phyloP scores from a whole-genome alignment of 2,888 invertebrate genomes.

The Pemphredon lugubris region DNA sequence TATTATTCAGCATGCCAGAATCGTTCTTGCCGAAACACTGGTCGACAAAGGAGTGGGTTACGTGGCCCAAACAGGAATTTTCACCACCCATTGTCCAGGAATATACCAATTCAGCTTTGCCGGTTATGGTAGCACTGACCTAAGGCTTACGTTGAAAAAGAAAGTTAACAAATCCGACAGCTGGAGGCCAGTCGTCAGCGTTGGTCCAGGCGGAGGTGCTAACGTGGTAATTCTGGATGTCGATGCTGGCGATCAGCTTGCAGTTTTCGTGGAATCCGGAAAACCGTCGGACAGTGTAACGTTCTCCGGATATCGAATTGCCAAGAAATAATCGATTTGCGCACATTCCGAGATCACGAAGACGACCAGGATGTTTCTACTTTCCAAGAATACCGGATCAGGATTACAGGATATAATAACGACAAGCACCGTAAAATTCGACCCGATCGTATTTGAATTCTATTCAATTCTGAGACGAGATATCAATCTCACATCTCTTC shows the following conservation, averaged over 20 bases:
- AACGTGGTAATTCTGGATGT: conserved; percentile 77
- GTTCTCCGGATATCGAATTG: conserved; percentile 79
- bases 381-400: neutral
- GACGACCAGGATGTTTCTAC: neutral
- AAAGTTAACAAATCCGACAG: conserved; percentile 71
- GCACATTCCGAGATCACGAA: conserved; percentile 1
- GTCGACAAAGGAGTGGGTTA: conserved; percentile 81
- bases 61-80: conserved; percentile 79
- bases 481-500: too few species aligned
- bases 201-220: conserved; percentile 76
- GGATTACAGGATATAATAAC: too few species aligned
- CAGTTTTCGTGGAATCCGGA: conserved; percentile 78
- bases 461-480: too few species aligned
- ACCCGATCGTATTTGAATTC: too few species aligned
- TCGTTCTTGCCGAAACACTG: conserved; percentile 71
- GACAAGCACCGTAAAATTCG: too few species aligned
- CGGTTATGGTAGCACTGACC: conserved; percentile 76
- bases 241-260: conserved; percentile 79
- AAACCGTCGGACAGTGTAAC: conserved; percentile 72
- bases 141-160: conserved; percentile 74
- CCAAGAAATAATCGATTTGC: conserved; percentile 72
- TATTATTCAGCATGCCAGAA: conserved; percentile 48
- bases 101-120: conserved; percentile 81
- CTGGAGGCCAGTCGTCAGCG: conserved; percentile 71
- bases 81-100: conserved; percentile 81